Evolutionary conservation across 2,888 invertebrate genomes (phyloP).

Genomic region (Tridacna gigas): DNA sequence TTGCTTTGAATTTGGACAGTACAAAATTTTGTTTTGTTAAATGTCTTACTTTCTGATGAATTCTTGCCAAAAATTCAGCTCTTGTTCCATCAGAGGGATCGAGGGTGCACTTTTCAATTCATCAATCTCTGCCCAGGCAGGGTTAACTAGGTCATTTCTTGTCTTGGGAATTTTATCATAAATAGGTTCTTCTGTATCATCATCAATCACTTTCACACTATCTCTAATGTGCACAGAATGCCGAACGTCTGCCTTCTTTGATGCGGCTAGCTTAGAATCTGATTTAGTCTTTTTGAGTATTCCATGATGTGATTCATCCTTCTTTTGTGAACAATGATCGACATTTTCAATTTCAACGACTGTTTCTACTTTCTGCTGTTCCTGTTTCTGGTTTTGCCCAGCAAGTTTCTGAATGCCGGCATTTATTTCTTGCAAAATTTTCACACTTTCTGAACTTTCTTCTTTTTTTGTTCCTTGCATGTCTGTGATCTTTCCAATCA

Average conservation of each 20-base stretch:
- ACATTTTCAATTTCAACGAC: slow-evolving; percentile 6
- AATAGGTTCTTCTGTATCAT: slow-evolving; percentile 45
- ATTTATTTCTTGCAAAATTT: slow-evolving; percentile 68
- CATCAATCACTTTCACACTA: slow-evolving; percentile 32
- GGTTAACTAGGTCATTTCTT: slow-evolving; percentile 74
- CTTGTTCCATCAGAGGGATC: slow-evolving; percentile 86
- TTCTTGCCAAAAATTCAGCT: slow-evolving; percentile 95
- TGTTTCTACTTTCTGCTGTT: not conserved
- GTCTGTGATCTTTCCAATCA: slow-evolving; percentile 59
- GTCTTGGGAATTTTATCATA: slow-evolving; percentile 49
- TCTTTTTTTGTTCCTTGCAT: slow-evolving; percentile 55
- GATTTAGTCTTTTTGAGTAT: slow-evolving; percentile 13
- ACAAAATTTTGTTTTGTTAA: too few species aligned
- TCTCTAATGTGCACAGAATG: slow-evolving; percentile 32
- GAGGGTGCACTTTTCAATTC: slow-evolving; percentile 71
- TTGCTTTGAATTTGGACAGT: too few species aligned
- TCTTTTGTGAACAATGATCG: not conserved
- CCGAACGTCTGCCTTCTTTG: slow-evolving; percentile 74
- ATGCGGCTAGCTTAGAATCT: not conserved
- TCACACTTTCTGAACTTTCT: slow-evolving; percentile 45
- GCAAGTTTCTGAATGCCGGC: slow-evolving; percentile 47
- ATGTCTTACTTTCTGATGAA: slow-evolving; percentile 88
- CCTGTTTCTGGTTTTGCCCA: slow-evolving; percentile 27
- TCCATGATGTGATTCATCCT: not conserved
- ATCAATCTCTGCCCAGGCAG: slow-evolving; percentile 77